phyloP scores from a whole-genome alignment of 2,888 invertebrate genomes.

The Andricus curvator region DNA sequence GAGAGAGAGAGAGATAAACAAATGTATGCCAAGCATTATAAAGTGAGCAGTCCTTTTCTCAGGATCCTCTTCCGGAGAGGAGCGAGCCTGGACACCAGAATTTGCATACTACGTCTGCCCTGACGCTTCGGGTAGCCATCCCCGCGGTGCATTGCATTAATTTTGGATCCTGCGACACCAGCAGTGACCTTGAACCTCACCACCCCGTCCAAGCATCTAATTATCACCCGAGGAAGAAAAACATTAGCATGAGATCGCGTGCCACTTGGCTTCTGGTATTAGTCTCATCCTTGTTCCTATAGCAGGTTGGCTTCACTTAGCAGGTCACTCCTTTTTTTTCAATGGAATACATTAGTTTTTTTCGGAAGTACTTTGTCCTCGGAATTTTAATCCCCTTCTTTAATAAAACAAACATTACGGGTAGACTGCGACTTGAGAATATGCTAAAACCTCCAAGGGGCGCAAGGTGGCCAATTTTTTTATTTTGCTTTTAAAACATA shows the following conservation, averaged over 20 bases:
- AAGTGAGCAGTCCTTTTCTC: conserved; percentile 58
- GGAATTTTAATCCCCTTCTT: neutral
- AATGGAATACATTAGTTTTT: conserved; percentile 19
- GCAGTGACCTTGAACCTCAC: conserved; percentile 69
- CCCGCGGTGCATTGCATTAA: conserved; percentile 75
- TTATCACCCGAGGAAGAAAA: conserved; percentile 61
- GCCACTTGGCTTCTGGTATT: conserved; percentile 53
- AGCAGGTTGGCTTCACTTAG: conserved; percentile 17
- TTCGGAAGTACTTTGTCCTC: neutral
- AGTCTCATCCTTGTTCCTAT: conserved; percentile 2
- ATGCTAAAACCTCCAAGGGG: too few relatives aligned
- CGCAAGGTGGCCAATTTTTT: too few relatives aligned
- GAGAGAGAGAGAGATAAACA: too few relatives aligned
- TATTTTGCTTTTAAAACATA: too few relatives aligned
- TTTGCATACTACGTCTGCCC: conserved; percentile 75
- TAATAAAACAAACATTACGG: neutral
- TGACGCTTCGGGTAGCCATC: conserved; percentile 63
- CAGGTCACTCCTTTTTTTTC: conserved; percentile 6
- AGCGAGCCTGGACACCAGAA: conserved; percentile 66
- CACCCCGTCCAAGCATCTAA: conserved; percentile 57
- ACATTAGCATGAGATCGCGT: conserved; percentile 67
- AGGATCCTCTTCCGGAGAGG: conserved; percentile 62
- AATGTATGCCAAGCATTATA: conserved; percentile 46
- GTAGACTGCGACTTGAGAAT: too few relatives aligned
- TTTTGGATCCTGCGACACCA: conserved; percentile 66